phyloP scores from a whole-genome alignment of 2,797 vertebrate genomes.

The Ctenochaetus hawaiiensis region DNA sequence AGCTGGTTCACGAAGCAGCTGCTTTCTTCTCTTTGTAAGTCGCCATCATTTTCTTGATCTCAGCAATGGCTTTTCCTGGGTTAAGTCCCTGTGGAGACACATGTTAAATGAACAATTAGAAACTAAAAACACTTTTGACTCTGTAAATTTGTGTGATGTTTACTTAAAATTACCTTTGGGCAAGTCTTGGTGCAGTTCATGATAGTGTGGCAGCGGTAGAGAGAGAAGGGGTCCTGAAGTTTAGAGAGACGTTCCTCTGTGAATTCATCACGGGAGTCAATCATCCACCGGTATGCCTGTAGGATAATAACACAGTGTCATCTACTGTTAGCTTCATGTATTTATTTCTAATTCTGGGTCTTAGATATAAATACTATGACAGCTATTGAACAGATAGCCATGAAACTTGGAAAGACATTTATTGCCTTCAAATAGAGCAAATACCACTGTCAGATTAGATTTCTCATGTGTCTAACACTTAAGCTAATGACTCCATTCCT shows the following conservation, averaged over 20 bases:
- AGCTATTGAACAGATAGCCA: not conserved
- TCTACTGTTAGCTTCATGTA: not conserved
- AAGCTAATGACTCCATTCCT: not conserved
- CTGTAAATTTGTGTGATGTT: not conserved
- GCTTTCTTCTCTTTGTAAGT: conserved; percentile 90
- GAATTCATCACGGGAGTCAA: conserved; percentile 92
- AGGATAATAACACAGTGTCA: not conserved
- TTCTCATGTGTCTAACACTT: not conserved
- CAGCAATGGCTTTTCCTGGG: conserved; percentile 94
- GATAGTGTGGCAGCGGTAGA: conserved; percentile 95
- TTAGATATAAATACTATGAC: not conserved
- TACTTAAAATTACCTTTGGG: conserved; percentile 86
- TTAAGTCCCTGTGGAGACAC: conserved; percentile 89
- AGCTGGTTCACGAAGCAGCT: conserved; percentile 47
- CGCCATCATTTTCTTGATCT: conserved; percentile 98
- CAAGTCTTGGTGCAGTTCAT: conserved; percentile 93
- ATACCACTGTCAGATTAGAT: not conserved
- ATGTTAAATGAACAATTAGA: conserved; percentile 34
- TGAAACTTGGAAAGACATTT: not conserved
- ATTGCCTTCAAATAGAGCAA: not conserved
- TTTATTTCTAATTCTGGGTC: not conserved
- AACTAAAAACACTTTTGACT: not conserved
- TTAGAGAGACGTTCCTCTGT: conserved; percentile 90
- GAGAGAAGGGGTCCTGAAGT: conserved; percentile 92
- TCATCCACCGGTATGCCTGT: conserved; percentile 94